These are phyloP conservation scores for Ametastegia equiseti DNA, from an alignment of 2,888 invertebrate species.

Conservation along the genomic window DNA sequence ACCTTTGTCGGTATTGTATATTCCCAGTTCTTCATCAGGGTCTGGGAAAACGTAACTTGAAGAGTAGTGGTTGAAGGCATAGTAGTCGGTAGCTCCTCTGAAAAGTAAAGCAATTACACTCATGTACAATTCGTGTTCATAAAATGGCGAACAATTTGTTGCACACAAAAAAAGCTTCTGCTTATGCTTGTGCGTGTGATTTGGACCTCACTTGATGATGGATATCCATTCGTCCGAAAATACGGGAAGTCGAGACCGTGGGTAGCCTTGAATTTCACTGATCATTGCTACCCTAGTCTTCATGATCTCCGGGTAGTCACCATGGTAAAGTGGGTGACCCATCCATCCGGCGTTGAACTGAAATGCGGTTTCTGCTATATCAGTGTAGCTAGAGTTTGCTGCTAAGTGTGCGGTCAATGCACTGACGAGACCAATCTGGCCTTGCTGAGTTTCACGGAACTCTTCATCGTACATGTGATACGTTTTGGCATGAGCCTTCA, in stretches of 20 bases:
- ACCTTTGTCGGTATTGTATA: not conserved
- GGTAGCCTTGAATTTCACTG: constrained; percentile 74
- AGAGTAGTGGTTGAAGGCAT: constrained; percentile 68
- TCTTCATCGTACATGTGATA: constrained; percentile 81
- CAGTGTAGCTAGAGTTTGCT: constrained; percentile 53
- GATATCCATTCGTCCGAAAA: constrained; percentile 71
- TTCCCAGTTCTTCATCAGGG: constrained; percentile 15
- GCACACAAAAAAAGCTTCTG: too few relatives aligned
- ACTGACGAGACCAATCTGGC: constrained; percentile 71
- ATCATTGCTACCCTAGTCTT: constrained; percentile 73
- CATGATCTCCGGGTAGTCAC: constrained; percentile 78
- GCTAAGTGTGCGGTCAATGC: constrained; percentile 55
- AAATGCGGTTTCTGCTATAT: constrained; percentile 67
- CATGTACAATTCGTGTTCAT: too few relatives aligned
- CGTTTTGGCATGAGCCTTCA: constrained; percentile 85
- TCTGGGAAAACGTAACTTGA: constrained; percentile 56
- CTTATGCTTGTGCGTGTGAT: too few relatives aligned
- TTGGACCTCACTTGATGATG: constrained; percentile 3
- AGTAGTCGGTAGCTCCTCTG: constrained; percentile 71
- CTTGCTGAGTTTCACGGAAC: constrained; percentile 79
- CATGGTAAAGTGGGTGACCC: constrained; percentile 76
- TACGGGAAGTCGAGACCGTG: constrained; percentile 75
- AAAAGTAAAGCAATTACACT: not conserved
- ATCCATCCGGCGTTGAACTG: constrained; percentile 76
- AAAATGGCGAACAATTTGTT: constrained; percentile 75